Base-by-base conservation (phyloP, 1,140 invertebrate genomes). In the Adoxophyes honmai region DNA sequence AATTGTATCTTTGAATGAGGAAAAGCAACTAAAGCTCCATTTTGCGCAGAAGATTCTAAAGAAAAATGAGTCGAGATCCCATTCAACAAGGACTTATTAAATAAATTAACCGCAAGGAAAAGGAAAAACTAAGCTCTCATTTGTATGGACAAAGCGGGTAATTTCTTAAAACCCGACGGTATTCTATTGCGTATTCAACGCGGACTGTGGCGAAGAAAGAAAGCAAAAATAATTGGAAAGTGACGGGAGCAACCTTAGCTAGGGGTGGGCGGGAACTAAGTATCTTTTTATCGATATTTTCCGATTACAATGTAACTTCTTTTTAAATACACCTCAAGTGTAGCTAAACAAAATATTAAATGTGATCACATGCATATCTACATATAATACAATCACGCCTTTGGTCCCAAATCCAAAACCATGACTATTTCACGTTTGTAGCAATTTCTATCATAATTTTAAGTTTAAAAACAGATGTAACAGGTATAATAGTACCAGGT, bases 161-260 rank as follows among this genome's bases (percentile, higher is more conserved):
- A 82, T 88, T 85, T 75, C 81, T 86, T 84, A 84, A 88, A 88
- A 75, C 77, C 72, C 60, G 67, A 64, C 73, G 67, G 68, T 67
- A 80, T 86, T 83, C 67, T 83, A 68, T 82, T 73, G 54, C 54
- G 67, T 62, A 74, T 78, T 81, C 71, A 79, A 58, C 68, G 68
- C 68, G 65, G 70, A 75, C 68, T 78, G 74, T 82, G 72, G 69
- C 69, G 76, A 81, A 85, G 82, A 82, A 82, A 82, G 73, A 67
- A 72, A 70, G 75, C 76, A 81, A 81, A 86, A 85, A 88, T 88
- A 88, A 88, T 88, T 86, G 75, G 74, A 84, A 87, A 87, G 77
- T 81, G 78, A 77, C 76, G 77, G 70, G 70, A 75, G 76, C 75
- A 75, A 67, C 64, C 70, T 61, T 33, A 42, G 34, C 21, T 81